Conservation (phyloP, 2,797 vertebrate species). For the Anguilla pacifica region DNA sequence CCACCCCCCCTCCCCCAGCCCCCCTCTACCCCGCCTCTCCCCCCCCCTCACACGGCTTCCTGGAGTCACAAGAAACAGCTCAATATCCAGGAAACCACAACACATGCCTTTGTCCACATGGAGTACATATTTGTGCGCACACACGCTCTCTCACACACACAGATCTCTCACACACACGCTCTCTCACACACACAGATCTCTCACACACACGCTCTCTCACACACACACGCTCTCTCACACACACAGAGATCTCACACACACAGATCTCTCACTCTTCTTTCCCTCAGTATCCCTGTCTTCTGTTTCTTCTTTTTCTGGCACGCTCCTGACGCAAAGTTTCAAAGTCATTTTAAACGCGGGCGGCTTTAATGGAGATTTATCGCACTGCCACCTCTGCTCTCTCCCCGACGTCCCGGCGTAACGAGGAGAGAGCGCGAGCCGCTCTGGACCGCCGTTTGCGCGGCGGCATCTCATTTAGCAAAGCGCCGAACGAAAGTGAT, state of each 20-base stretch:
- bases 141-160: no score
- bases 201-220: neutral
- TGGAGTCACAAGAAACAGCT: no score
- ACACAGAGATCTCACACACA: neutral
- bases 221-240: neutral
- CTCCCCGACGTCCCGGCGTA: neutral
- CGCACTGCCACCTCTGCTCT: slow-evolving; percentile 29
- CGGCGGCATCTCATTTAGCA: slow-evolving; percentile 22
- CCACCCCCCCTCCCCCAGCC: no score
- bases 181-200: neutral
- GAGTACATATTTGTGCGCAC: no score
- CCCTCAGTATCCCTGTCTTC: neutral
- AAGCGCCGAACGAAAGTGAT: slow-evolving; percentile 30
- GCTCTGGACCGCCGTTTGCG: neutral
- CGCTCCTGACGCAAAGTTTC: slow-evolving; percentile 21
- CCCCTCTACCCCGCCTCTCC: no score
- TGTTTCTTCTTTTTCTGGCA: neutral
- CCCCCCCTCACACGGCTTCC: no score
- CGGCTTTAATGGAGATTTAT: slow-evolving; percentile 39
- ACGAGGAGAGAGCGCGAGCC: slow-evolving; percentile 17
- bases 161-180: neutral
- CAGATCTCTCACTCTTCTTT: neutral
- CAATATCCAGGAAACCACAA: neutral
- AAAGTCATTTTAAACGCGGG: slow-evolving; percentile 35
- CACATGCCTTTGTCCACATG: no score